Evolutionary conservation across 2,797 vertebrate genomes (phyloP).

Genomic region (Phrynocephalus forsythii): DNA sequence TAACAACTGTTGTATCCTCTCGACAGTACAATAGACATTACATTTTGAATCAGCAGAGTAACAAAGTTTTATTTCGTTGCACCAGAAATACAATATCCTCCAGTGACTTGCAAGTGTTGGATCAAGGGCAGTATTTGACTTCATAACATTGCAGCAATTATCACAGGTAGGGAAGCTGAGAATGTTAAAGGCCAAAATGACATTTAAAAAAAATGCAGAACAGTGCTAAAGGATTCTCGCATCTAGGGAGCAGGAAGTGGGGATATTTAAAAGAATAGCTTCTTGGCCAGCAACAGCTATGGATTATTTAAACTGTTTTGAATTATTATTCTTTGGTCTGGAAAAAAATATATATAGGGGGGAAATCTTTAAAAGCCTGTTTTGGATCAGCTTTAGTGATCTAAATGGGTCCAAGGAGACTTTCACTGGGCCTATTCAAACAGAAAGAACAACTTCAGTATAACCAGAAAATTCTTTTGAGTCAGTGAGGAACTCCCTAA

Average conservation of each 20-base stretch:
- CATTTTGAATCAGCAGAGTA: not conserved
- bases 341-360: no score
- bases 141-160: not conserved
- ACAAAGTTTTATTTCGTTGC: not conserved
- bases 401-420: no score
- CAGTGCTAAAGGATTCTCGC: not conserved
- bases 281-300: not conserved
- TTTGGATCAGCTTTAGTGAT: no score
- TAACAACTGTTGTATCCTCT: not conserved
- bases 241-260: not conserved
- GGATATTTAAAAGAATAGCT: not conserved
- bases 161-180: not conserved
- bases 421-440: no score
- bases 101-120: not conserved
- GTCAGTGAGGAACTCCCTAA: no score
- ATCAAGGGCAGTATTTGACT: conserved; percentile 19
- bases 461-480: no score
- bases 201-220: not conserved
- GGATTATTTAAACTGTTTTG: not conserved
- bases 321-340: not conserved
- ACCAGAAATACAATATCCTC: not conserved
- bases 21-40: not conserved
- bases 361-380: no score
- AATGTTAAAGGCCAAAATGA: not conserved
- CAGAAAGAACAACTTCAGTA: not conserved